Base-by-base conservation (phyloP, 2,113 vertebrate species). In the Syrrhaptes paradoxus region DNA sequence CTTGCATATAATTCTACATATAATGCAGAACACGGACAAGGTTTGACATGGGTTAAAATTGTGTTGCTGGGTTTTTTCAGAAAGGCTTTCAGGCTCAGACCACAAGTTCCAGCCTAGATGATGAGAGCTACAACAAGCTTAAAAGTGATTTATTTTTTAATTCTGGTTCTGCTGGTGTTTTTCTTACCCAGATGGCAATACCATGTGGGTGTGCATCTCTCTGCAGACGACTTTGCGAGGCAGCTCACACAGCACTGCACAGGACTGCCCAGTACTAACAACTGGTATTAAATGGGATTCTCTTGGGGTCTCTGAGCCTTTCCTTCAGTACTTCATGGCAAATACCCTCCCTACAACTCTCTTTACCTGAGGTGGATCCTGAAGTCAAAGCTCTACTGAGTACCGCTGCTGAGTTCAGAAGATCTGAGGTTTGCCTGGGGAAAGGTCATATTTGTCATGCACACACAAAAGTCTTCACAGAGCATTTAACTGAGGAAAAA, bases 191-290 rank as follows among this genome's bases (percentile, higher is more conserved):
- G 58, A 19, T 3, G 2, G 2, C 66, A 52, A 4, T 6, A 5
- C 15, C 43, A 17, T 1, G 5, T 0, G 0, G 31, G 34, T 8
- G 2, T 1, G 16, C 20, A 11, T 7, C 78, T 32, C 83, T 71
- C 55, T 38, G 62, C 68, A 34, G 57, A 25, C 2, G 9, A 7
- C 51, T 12, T 9, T 4, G 32, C 2, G 17, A n/a, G 43, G 18
- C 28, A 38, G 31, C 2, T 41, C 17, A 28, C 13, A 14, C 0
- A 4, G 36, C 5, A 5, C 41, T 12, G 11, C 21, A 17, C 11
- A 41, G 71, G 20, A 48, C 36, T 65, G 80, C 31, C 70, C 43
- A 32, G 4, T 1, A 10, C 31, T 11, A 54, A 86, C 31, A 80
- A 22, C 31, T 38, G 72, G 13, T 46, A 67, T 52, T 51, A 25